A percentile compares a stretch with the other conserved stretches of the same genome.
These are phyloP conservation scores for Caenorhabditis tropicalis DNA, from an alignment of 1,140 invertebrate genomes.

Conservation along the genomic window DNA sequence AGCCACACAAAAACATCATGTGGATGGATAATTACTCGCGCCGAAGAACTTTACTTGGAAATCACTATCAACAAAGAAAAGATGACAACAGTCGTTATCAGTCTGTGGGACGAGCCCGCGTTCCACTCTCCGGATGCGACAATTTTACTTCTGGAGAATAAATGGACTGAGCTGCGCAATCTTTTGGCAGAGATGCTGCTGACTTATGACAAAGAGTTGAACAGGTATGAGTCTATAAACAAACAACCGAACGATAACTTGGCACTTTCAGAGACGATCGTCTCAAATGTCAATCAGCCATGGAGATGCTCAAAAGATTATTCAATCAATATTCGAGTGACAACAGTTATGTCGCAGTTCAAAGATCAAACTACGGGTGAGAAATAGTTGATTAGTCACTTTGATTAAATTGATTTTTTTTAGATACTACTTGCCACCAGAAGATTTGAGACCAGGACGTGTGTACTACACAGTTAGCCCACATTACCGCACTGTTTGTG, in stretches of 20 bases:
- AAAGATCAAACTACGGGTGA: constrained; percentile 9
- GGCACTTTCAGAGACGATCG: not conserved
- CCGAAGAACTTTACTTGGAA: not conserved
- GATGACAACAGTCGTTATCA: not conserved
- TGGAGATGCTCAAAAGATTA: not conserved
- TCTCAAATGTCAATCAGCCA: not conserved
- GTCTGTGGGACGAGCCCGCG: not conserved
- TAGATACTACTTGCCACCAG: not conserved
- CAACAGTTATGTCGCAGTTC: not conserved
- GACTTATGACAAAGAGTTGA: not conserved
- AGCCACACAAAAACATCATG: not conserved
- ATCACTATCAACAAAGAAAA: not conserved
- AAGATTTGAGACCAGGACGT: not conserved
- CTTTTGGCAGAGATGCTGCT: not conserved
- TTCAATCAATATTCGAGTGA: not conserved
- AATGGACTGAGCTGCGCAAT: not conserved
- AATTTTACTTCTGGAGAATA: not conserved
- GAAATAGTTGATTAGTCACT: not conserved
- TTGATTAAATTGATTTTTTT: not conserved
- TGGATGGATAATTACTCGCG: not conserved
- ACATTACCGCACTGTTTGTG: not conserved
- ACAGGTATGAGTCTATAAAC: not conserved
- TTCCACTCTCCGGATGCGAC: not conserved
- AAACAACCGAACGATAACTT: not conserved
- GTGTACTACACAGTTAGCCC: not conserved